These are phyloP conservation scores for Eupeodes luniger DNA, from an alignment of 2,888 invertebrate species.

Conservation along the genomic window DNA sequence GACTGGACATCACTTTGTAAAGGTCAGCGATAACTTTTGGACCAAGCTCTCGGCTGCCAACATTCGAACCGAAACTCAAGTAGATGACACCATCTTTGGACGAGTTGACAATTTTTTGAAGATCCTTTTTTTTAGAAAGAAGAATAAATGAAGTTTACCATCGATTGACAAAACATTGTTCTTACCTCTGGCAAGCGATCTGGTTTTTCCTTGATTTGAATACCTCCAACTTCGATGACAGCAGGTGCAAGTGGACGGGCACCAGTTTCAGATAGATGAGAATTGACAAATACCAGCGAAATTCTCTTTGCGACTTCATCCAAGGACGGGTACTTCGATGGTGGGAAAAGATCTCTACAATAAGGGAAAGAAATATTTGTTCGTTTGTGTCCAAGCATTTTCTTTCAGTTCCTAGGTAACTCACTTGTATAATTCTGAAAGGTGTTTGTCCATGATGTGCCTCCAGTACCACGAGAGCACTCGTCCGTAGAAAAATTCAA, in stretches of 20 bases:
- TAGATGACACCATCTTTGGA: constrained; percentile 82
- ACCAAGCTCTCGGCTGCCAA: constrained; percentile 81
- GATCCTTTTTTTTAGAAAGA: constrained; percentile 70
- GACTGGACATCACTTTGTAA: constrained; percentile 85
- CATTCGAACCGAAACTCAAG: constrained; percentile 81
- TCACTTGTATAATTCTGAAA: constrained; percentile 39
- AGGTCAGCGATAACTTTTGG: constrained; percentile 84
- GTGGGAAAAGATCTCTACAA: constrained; percentile 77
- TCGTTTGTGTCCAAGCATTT: too few species aligned
- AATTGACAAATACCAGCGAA: constrained; percentile 80
- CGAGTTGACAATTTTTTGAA: constrained; percentile 78
- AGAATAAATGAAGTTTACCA: constrained; percentile 41
- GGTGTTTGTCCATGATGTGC: background rate
- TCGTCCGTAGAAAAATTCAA: constrained; percentile 74
- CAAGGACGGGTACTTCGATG: constrained; percentile 77
- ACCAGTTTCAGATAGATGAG: constrained; percentile 81
- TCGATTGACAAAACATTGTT: background rate
- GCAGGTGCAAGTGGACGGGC: constrained; percentile 81
- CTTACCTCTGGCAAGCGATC: constrained; percentile 80
- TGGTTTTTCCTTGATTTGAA: constrained; percentile 81
- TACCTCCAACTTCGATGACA: constrained; percentile 82
- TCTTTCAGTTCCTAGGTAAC: background rate
- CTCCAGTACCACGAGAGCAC: background rate
- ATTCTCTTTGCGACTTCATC: constrained; percentile 79
- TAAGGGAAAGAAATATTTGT: background rate